Evolutionary conservation across 2,888 invertebrate genomes (phyloP), one percentile per base, ranked within the genome.

Genomic region (Amphiduros pacificus): DNA sequence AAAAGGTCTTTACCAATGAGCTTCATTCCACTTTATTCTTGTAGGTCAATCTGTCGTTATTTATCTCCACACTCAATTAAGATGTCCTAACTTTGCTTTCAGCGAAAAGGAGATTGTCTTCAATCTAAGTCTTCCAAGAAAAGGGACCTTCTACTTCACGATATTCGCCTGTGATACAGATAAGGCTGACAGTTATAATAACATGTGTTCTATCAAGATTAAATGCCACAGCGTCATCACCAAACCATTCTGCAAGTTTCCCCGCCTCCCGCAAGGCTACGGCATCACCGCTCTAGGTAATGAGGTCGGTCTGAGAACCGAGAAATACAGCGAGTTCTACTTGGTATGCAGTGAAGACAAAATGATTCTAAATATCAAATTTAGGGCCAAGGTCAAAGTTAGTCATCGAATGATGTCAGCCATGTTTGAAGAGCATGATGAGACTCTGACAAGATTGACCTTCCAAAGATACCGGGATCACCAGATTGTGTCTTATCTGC

Each of bases 391-490:
- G 55, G 72, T 76, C 3, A 75, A 76, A 58, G 67, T 79, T 28
- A 75, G 77, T 2, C 80, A 80, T 22, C 58, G 56, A 11, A 31
- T 52, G 55, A 64, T 54, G 28, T 58, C 27, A 5, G 54, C 53
- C 5, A 26, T 22, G 1, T 48, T 27, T 24, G 48, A 44, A 6
- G 58, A 53, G 36, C 26, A 27, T 51, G 53, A 44, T 31, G 52
- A 55, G 24, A 73, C 73, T 29, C 71, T 74, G 3, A 67, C 72
- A 11, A 66, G 77, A 31, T 74, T 71, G 44, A 74, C 73, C 4
- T 78, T 79, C 65, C 71, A 77, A 20, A 67, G 74, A 60, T 72
- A 73, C 55, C 62, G 74, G 36, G 77, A 78, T 50, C 72, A 74
- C 22, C 68, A 64, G 27, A 73, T 73, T 2, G 71, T 77, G 4